Conservation (phyloP, 2,113 vertebrate genomes). For the Cottus gobio region DNA sequence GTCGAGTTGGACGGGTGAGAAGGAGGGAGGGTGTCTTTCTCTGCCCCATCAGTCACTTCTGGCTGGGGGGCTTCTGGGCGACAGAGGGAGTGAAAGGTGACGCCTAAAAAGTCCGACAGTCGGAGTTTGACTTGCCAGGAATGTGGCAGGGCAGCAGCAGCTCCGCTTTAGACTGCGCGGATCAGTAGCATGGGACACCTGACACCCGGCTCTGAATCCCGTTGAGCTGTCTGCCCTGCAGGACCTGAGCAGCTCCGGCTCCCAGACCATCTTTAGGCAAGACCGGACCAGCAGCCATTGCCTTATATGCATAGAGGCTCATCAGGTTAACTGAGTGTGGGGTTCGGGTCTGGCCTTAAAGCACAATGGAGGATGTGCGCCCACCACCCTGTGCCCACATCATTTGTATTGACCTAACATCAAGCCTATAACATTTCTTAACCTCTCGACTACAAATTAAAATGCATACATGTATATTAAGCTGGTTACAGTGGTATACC, state of each 20-base stretch:
- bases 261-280: slow-evolving; percentile 76
- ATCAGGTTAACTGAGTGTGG: slow-evolving; percentile 34
- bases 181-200: slow-evolving; percentile 56
- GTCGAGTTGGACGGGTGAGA: neutral
- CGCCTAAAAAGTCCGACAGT: slow-evolving; percentile 44
- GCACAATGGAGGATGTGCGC: slow-evolving; percentile 21
- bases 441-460: no score
- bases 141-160: slow-evolving; percentile 71
- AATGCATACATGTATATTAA: no score
- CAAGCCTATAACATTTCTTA: neutral
- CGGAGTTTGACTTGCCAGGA: slow-evolving; percentile 71
- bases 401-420: neutral
- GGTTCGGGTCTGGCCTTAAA: slow-evolving; percentile 6
- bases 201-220: slow-evolving; percentile 62
- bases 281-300: slow-evolving; percentile 37
- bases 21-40: neutral
- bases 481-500: neutral
- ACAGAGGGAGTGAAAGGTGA: slow-evolving; percentile 33
- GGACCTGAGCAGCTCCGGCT: neutral
- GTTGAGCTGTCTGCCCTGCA: slow-evolving; percentile 42
- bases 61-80: slow-evolving; percentile 17
- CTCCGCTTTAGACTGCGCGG: slow-evolving; percentile 47
- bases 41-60: slow-evolving; percentile 7
- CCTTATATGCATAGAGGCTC: slow-evolving; percentile 67
- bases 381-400: neutral